phyloP scores from a whole-genome alignment of 2,113 vertebrate species.

The Cynoglossus semilaevis region DNA sequence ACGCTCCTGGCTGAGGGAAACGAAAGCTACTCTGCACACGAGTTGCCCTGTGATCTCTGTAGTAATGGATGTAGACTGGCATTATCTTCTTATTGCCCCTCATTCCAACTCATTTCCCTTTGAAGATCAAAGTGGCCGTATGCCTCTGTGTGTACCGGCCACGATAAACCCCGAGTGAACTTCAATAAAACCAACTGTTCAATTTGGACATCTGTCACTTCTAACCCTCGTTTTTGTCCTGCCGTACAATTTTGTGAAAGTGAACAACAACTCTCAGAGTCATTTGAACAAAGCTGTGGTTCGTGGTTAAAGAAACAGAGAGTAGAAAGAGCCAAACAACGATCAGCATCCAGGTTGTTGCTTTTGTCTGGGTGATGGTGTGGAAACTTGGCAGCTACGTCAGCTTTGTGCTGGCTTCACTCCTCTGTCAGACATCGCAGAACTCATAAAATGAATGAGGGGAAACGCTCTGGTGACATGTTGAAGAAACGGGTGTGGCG shows the following conservation, averaged over 20 bases:
- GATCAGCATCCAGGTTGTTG: constrained; percentile 8
- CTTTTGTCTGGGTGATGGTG: constrained; percentile 17
- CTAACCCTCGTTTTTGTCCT: neutral
- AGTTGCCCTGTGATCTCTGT: constrained; percentile 48
- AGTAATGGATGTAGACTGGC: constrained; percentile 65
- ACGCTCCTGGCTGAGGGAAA: neutral
- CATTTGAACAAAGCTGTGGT: neutral
- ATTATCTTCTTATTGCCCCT: constrained; percentile 68
- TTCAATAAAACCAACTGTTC: constrained; percentile 71
- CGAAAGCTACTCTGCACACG: constrained; percentile 4
- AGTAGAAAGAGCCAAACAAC: neutral
- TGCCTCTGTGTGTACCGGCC: constrained; percentile 62
- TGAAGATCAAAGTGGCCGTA: constrained; percentile 74
- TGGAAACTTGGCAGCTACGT: constrained; percentile 38
- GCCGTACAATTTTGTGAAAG: neutral
- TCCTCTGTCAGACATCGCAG: constrained; percentile 37
- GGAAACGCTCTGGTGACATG: constrained; percentile 35
- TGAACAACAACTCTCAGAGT: neutral
- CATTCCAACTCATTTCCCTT: constrained; percentile 70
- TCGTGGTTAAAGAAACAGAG: neutral
- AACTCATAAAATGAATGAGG: constrained; percentile 18
- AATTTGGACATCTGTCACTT: constrained; percentile 41
- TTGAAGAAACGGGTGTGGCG: constrained; percentile 55
- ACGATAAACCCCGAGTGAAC: constrained; percentile 67
- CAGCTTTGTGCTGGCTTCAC: constrained; percentile 39